Conservation (phyloP, 2,797 vertebrate species). For the Oreochromis grahami region DNA sequence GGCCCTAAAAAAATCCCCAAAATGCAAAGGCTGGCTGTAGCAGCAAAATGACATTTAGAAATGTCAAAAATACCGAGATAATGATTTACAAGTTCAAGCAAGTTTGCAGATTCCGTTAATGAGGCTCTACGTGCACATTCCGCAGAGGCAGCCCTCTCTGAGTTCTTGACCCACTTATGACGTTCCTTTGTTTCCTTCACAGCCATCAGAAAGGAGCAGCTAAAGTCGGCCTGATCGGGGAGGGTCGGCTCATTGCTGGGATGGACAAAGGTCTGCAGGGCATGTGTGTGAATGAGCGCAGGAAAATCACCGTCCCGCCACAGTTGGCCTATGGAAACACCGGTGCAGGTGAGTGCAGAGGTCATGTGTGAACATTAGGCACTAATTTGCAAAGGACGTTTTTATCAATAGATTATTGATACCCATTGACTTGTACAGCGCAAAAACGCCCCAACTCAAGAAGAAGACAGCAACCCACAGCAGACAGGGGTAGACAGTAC, state of each 20-base stretch:
- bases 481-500: not conserved
- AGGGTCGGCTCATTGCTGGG: constrained; percentile 88
- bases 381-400: not conserved
- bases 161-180: not conserved
- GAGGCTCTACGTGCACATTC: not conserved
- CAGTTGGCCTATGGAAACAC: constrained; percentile 90
- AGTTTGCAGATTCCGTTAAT: not conserved
- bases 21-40: not conserved
- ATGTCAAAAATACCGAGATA: not conserved
- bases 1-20: not conserved
- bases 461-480: not conserved
- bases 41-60: not conserved
- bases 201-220: constrained; percentile 84
- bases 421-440: not conserved
- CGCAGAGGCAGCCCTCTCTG: not conserved
- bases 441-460: not conserved
- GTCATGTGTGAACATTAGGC: not conserved
- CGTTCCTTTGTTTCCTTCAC: not conserved
- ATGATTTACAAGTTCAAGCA: not conserved
- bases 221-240: constrained; percentile 86
- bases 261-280: constrained; percentile 91
- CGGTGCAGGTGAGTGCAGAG: constrained; percentile 79
- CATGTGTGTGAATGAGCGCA: constrained; percentile 93
- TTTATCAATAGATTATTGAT: not conserved
- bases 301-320: constrained; percentile 88